These are phyloP conservation scores for Oostethus manadensis DNA, from an alignment of 2,113 vertebrate genomes.

Conservation along the genomic window DNA sequence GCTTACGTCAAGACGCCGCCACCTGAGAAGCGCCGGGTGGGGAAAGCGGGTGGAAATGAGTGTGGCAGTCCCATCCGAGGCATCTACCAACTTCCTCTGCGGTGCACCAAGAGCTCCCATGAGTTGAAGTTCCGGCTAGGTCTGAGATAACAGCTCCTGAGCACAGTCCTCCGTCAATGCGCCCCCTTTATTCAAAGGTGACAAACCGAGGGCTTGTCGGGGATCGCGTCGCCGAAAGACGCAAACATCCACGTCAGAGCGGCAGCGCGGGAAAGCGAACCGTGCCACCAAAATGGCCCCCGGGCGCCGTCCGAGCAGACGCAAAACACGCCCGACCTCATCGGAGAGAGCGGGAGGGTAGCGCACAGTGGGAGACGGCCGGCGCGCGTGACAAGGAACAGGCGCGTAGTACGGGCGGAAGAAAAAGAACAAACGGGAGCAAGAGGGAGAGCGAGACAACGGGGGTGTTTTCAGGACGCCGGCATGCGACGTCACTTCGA, in stretches of 20 bases:
- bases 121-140: neutral
- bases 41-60: neutral
- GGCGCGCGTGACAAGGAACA: constrained; percentile 30
- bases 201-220: neutral
- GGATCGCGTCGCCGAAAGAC: neutral
- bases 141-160: neutral
- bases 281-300: constrained; percentile 28
- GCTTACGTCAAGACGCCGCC: constrained; percentile 45
- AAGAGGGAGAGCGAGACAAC: constrained; percentile 16
- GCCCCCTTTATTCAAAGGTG: neutral
- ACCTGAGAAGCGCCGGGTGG: neutral
- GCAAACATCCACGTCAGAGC: neutral
- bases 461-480: constrained; percentile 14
- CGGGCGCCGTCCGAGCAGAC: constrained; percentile 55
- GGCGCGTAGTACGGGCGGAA: constrained; percentile 19
- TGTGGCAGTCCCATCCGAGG: no score
- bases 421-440: constrained; percentile 23
- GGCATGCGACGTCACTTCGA: constrained; percentile 25
- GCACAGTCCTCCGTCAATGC: neutral
- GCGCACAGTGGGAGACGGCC: constrained; percentile 21
- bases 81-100: no score
- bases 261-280: neutral
- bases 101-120: no score
- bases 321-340: constrained; percentile 36
- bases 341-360: constrained; percentile 15